Evolutionary conservation across 2,113 vertebrate species (phyloP).

Genomic region (Apteryx mantelli): DNA sequence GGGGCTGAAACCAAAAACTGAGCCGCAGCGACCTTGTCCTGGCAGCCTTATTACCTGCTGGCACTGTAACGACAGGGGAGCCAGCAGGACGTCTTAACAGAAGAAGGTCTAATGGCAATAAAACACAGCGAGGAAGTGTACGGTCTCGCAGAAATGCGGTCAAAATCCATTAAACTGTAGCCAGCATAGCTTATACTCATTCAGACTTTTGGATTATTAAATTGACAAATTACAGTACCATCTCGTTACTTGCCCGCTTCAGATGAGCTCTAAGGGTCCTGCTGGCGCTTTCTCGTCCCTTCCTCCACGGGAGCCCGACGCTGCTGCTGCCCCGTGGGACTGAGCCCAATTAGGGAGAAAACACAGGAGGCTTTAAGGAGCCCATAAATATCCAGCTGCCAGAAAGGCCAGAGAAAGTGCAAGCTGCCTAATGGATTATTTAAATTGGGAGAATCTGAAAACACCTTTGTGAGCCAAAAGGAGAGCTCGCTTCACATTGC

Average conservation of each 20-base stretch:
- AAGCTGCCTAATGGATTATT: not conserved
- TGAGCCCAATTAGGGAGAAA: not conserved
- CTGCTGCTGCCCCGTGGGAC: not conserved
- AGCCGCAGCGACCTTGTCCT: not conserved
- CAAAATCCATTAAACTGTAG: not conserved
- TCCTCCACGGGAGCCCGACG: not conserved
- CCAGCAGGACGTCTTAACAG: not conserved
- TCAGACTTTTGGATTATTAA: not conserved
- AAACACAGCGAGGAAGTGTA: fast-evolving
- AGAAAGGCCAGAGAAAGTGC: not conserved
- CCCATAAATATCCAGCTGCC: not conserved
- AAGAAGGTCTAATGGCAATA: not conserved
- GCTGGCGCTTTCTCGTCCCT: not conserved
- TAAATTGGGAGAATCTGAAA: not conserved
- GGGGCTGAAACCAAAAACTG: not conserved
- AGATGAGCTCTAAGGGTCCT: not conserved
- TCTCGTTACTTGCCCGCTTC: not conserved
- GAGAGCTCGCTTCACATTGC: not conserved
- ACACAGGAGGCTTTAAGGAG: not conserved
- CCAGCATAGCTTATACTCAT: not conserved
- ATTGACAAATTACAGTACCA: not conserved
- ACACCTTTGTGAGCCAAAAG: not conserved
- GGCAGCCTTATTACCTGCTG: not conserved
- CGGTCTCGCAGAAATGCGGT: not conserved
- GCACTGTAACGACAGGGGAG: fast-evolving